These are phyloP conservation scores for Operophtera brumata DNA, from an alignment of 2,888 invertebrate species.

Conservation along the genomic window DNA sequence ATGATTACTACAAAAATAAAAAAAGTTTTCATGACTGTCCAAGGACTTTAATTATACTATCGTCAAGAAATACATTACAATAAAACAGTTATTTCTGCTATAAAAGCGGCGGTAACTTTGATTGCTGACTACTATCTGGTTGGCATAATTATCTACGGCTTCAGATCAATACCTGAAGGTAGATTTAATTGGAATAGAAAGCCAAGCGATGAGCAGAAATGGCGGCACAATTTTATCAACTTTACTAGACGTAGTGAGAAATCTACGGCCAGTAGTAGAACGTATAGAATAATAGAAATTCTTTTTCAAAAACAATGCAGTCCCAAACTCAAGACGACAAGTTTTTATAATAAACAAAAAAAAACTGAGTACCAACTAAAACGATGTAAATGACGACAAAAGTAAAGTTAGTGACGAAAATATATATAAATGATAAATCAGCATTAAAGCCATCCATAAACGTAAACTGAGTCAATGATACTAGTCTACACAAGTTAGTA, in stretches of 20 bases:
- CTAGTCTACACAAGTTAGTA: background rate
- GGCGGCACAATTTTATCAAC: constrained; percentile 36
- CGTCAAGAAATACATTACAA: constrained; percentile 1
- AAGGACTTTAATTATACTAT: background rate
- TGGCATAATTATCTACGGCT: constrained; percentile 22
- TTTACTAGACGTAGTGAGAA: constrained; percentile 23
- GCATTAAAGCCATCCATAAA: background rate
- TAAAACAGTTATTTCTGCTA: constrained; percentile 8
- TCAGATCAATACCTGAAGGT: constrained; percentile 39
- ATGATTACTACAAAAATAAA: too few species aligned
- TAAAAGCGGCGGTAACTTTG: constrained; percentile 28
- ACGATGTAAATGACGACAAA: too few species aligned
- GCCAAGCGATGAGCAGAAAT: constrained; percentile 38
- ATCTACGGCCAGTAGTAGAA: background rate
- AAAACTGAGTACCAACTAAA: too few species aligned
- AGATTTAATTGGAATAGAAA: constrained; percentile 51
- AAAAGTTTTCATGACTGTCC: too few species aligned
- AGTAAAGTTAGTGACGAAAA: too few species aligned
- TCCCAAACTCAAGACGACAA: too few species aligned
- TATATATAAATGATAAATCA: too few species aligned
- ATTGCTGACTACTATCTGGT: constrained; percentile 18
- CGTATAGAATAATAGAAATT: too few species aligned
- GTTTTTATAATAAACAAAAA: too few species aligned
- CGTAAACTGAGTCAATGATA: background rate
- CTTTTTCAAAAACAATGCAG: too few species aligned